Evolutionary conservation across 2,888 invertebrate genomes (phyloP).

Genomic region (Nysson spinosus): DNA sequence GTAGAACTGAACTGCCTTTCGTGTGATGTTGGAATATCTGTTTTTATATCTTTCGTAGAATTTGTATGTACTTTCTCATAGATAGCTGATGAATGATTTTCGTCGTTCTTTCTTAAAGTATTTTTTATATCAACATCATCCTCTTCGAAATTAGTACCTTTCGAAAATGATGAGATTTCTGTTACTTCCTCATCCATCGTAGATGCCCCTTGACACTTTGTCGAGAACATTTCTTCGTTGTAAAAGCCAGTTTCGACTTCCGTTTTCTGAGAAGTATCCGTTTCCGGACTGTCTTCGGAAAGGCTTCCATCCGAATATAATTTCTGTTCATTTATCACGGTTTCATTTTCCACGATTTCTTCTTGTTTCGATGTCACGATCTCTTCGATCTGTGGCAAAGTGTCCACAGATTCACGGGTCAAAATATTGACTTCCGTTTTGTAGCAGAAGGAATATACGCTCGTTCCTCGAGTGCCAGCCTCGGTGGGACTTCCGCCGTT

Average conservation of each 20-base stretch:
- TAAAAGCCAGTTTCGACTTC: slow-evolving; percentile 2
- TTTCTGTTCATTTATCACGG: background rate
- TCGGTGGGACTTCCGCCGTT: background rate
- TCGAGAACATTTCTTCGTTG: slow-evolving; percentile 7
- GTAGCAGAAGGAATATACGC: slow-evolving; percentile 39
- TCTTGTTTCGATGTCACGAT: slow-evolving; percentile 7
- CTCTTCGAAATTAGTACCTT: background rate
- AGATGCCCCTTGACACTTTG: slow-evolving; percentile 1
- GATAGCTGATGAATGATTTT: background rate
- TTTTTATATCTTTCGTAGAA: too few relatives aligned
- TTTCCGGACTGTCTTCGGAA: slow-evolving; percentile 11
- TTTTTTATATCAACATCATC: background rate
- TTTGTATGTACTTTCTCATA: too few relatives aligned
- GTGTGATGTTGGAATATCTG: background rate
- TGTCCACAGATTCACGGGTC: slow-evolving; percentile 21
- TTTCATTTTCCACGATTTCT: slow-evolving; percentile 19
- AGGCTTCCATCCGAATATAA: slow-evolving; percentile 28
- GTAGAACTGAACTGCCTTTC: background rate
- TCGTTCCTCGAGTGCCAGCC: slow-evolving; percentile 5
- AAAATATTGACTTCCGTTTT: slow-evolving; percentile 41
- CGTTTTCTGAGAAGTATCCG: slow-evolving; percentile 9
- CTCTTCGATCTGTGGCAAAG: background rate
- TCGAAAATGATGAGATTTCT: slow-evolving; percentile 2
- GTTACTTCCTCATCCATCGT: slow-evolving; percentile 2
- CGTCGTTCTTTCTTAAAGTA: background rate